Percentiles rank a stretch among this genome's conserved stretches.
These are phyloP conservation scores for Heteractis magnifica DNA, from an alignment of 92 coral and sea anemone genomes.

Conservation along the genomic window DNA sequence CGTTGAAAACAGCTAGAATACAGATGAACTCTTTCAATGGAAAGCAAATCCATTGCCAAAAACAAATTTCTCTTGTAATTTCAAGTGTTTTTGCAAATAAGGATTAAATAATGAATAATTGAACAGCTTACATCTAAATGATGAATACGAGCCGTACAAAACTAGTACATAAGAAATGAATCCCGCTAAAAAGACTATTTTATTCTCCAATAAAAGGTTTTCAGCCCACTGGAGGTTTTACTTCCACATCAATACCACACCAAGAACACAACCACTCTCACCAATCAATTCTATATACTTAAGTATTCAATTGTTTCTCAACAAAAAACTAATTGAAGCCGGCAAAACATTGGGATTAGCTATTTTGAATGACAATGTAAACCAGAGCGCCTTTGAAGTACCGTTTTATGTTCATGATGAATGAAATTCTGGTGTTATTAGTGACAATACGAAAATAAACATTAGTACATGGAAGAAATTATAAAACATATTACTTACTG, in stretches of 20 bases:
- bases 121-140: neutral
- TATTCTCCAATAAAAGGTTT: neutral
- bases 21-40: neutral
- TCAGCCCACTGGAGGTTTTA: neutral
- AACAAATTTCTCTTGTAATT: neutral
- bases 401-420: neutral
- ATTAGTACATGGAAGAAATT: neutral
- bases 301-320: neutral
- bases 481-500: neutral
- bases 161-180: neutral
- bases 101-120: neutral
- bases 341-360: neutral
- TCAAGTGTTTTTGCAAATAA: neutral
- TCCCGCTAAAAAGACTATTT: neutral
- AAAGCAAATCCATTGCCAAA: neutral
- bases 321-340: neutral
- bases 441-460: neutral
- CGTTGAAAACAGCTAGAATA: neutral
- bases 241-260: neutral
- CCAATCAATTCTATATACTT: neutral
- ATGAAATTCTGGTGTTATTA: neutral
- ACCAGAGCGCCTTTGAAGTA: neutral
- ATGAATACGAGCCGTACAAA: neutral
- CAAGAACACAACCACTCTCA: neutral
- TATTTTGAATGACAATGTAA: slow-evolving; percentile 3